Evolutionary conservation across 2,113 vertebrate species (phyloP), one percentile per base, ranked within the genome.

Genomic region (Nymphicus hollandicus): DNA sequence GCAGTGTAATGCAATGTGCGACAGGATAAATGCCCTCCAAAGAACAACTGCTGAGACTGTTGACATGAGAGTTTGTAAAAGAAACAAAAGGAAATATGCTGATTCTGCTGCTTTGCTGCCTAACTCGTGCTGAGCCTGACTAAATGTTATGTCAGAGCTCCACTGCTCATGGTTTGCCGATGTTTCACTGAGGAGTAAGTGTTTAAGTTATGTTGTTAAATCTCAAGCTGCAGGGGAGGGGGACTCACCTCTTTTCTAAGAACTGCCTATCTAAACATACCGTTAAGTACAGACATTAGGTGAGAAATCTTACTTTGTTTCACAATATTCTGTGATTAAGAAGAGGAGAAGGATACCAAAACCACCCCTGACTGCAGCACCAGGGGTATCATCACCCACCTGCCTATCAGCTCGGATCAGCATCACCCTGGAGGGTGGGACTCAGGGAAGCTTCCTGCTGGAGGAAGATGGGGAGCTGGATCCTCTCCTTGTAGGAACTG

Each of bases 11-110:
- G 81, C 87, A 47, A 56, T 8, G 77, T 83, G 81, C 8, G 25
- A 81, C 89, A 86, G 79, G 50, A 91, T 91, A 95, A 96, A 96
- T 91, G 93, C 87, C 89, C 94, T 89, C 89, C 76, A 83, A 95
- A 96, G 94, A 96, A 90, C 96, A 44, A 82, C 94, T 88, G 94
- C 96, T 96, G 92, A 88, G 93, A 91, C 65, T 91, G 91, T 96
- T 94, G 95, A 96, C 93, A 94, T 37, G 76, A 82, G 89, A 86
- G 43, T 86, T 91, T 81, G 66, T 64, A 86, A 94, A 82, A 79
- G 93, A 88, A 96, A 96, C 90, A 96, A 90, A 96, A 88, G 89
- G 20, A 93, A 94, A 91, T 86, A 74, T 46, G 96, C 95, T 96
- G 96, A 92, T 95, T 94, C 60, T 86, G 89, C 85, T 81, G 89